Evolutionary conservation across 1,140 invertebrate genomes (phyloP), one percentile per base, ranked within the genome.

Genomic region (Danaus plexippus): DNA sequence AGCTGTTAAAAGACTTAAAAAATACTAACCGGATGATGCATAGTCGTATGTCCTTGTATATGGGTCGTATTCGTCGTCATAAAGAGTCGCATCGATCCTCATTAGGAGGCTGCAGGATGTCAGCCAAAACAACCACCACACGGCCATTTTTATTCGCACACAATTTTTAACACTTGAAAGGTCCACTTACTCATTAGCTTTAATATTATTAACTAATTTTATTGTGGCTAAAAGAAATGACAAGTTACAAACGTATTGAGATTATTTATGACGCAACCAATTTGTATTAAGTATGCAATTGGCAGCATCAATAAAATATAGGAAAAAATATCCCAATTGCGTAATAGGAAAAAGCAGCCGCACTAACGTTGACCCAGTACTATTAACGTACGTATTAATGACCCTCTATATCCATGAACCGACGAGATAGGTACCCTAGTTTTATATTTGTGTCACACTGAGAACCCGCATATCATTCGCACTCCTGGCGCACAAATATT

Each of bases 31-130:
- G 61, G 80, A 62, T 57, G 54, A 68, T 47, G 72, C 71, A 61
- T 71, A 80, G 65, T 86, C 80, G 51, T 81, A 82, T n/a, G 53
- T 56, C 63, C 71, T 80, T 0, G 83, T 86, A 57, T 83, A 86
- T 8, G 73, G 60, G 55, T 86, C 83, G 63, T 80, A 85, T 49
- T 86, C 83, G 32, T 84, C 78, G 60, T 86, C 83, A 48, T 86
- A 86, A 9, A 83, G 56, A 9, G 83, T 66, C 6, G 75, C 77
- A 9, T 75, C 63, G 13, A 61, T 57, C 40, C 47, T 69, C 11
- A 62, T 59, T 18, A 79, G 45, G 8, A 78, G 52, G 46, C 61
- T 54, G 47, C 66, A 64, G 32, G 59, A 50, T 12, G 67, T 59
- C 9, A 71, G 54, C 59, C 68, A 77, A 61, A 76, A 54, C 49